phyloP scores from a whole-genome alignment of 2,797 vertebrate species.

The Sebastes melanostomus region DNA sequence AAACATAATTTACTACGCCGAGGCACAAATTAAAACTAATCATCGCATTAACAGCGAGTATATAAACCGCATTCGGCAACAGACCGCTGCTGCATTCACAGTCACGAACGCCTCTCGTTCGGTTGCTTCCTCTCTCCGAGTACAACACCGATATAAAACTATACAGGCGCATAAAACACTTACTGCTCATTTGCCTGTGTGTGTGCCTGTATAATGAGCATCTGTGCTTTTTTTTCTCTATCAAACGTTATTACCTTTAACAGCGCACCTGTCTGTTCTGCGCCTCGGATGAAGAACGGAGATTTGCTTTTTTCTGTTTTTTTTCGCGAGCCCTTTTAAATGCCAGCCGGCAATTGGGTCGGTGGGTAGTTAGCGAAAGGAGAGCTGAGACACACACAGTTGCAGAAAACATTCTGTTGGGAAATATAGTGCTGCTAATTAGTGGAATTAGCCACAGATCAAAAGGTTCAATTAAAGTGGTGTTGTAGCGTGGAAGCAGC shows the following conservation, averaged over 20 bases:
- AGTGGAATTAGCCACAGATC: slow-evolving; percentile 81
- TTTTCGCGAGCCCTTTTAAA: slow-evolving; percentile 51
- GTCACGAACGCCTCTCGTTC: slow-evolving; percentile 14
- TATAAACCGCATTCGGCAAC: slow-evolving; percentile 20
- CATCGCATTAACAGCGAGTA: slow-evolving; percentile 26
- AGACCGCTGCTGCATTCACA: slow-evolving; percentile 34
- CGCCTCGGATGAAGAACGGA: slow-evolving; percentile 42
- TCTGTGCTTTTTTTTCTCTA: slow-evolving; percentile 59
- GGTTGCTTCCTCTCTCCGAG: slow-evolving; percentile 17
- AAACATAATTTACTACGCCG: neutral
- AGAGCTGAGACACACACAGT: slow-evolving; percentile 11
- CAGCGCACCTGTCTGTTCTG: slow-evolving; percentile 71
- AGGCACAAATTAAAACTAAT: slow-evolving; percentile 57
- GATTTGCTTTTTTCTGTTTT: slow-evolving; percentile 13
- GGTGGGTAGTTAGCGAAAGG: slow-evolving; percentile 47
- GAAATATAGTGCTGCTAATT: slow-evolving; percentile 73
- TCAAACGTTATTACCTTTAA: slow-evolving; percentile 70
- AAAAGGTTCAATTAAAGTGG: slow-evolving; percentile 80
- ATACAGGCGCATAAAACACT: slow-evolving; percentile 59
- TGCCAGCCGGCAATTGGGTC: slow-evolving; percentile 56
- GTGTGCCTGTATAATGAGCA: slow-evolving; percentile 72
- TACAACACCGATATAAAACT: slow-evolving; percentile 52
- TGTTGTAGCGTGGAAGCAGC: slow-evolving; percentile 48
- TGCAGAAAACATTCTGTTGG: slow-evolving; percentile 59
- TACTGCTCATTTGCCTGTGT: slow-evolving; percentile 57